Base-by-base conservation (phyloP, 1,140 invertebrate genomes). In the Phymastichus coffea region DNA sequence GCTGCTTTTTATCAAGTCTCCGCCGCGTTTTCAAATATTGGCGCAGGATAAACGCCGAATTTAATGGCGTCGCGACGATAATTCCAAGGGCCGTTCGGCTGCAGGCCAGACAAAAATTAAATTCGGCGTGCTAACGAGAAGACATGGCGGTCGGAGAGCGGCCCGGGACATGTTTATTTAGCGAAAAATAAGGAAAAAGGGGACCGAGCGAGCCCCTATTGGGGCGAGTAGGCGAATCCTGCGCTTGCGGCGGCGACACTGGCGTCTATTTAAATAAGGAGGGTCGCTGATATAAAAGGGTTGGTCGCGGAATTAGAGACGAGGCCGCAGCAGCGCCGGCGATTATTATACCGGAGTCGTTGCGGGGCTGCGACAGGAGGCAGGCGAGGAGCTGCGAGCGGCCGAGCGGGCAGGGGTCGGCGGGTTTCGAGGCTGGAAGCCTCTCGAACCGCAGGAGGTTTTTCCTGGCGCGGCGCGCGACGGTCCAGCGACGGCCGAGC, bases 221-320 rank as follows among this genome's bases (percentile, higher is more conserved):
- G 51, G 41, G 22, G 19, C 41, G 40, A 44, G 25, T 9, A 44
- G 28, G 48, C 33, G 26, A 40, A 6, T 22, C 14, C 14, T n/a
- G 17, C 8, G 33, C 4, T 9, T 15, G 15, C n/a, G n/a, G n/a
- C 48, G 12, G 28, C 4, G 22, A 14, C 12, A 4, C 12, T 15
- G 19, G 20, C 54, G 68, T 57, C 64, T 71, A 71, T 71, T 72
- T 69, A 66, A 66, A 65, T 67, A 70, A 66, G 61, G 65, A 72
- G 69, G 63, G 68, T 67, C 57, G 53, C 43, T 48, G 62, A 67
- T 69, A 69, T 68, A 73, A 73, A 69, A 67, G 70, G 69, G 69
- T 74, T 68, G 59, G 67, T 61, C 63, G 49, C 61, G 63, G 66
- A 73, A 73, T 74, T 73, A 71, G 68, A 73, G 66, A 66, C 63